Evolutionary conservation across 2,113 vertebrate genomes (phyloP), one percentile per base, ranked within the genome.

Genomic region (Hemiprocne comata): DNA sequence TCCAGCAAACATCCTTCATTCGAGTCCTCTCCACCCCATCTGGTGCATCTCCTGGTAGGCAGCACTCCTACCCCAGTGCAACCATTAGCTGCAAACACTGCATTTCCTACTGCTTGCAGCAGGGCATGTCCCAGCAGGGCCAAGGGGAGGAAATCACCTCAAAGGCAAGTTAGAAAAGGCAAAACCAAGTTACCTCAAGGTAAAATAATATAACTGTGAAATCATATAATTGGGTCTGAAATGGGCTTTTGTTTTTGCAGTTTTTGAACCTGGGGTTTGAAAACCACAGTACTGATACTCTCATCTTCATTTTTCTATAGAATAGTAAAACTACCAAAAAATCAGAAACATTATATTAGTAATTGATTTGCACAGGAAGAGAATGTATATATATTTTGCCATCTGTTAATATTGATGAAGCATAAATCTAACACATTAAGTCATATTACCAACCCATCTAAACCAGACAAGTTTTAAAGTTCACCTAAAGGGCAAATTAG

Each of bases 371-470:
- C 53, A 91, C 74, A 84, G 60, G 69, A 90, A 89, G 70, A 94
- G 13, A 48, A 90, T 89, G 84, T 89, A 87, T 96, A 92, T 95
- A 97, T 96, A 93, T 98, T 89, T 97, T 97, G 40, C 60, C 82
- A 97, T 94, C 95, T 97, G 95, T 93, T 95, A 93, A 87, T 97
- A 95, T 94, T 97, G 98, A 98, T 96, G 92, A 98, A 97, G 58
- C 85, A 97, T 95, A 97, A 87, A 96, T 93, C 54, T 77, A 70
- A 73, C 28, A 74, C 17, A 57, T 85, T 91, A 81, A 61, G 57
- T 61, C 76, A 62, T 84, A 66, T 76, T 85, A 90, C 51, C 19
- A 85, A 92, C 62, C 40, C 7, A 48, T 13, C 55, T 87, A 89
- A 87, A 89, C 65, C 91, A 34, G 36, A 54, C 24, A 82, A 87